Base-by-base conservation (phyloP, 2,888 invertebrate species). In the Luperina testacea region DNA sequence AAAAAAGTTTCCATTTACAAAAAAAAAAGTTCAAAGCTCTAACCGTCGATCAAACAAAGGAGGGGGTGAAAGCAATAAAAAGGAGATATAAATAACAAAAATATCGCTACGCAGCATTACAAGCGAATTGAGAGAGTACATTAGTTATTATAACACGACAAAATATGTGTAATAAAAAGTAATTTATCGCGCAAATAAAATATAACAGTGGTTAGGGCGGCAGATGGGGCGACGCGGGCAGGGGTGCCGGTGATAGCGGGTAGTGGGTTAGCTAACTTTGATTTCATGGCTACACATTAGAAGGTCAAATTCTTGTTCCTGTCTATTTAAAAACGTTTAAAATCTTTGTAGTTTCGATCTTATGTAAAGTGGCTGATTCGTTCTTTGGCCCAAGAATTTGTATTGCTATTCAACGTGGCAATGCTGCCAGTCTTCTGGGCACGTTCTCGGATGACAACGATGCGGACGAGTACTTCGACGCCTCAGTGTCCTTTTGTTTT, bases 91-190 rank as follows among this genome's bases (percentile, higher is more conserved):
- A 96, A 95, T 94, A 96, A 96, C 92, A 87, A 94, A 95, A 93
- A 92, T 91, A 92, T 93, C 94, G 95, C 95, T 93, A 94, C 94
- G 95, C 92, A 91, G 94, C 95, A 96, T 96, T 95, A 96, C 97
- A 96, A 93, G 95, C 94, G 95, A 95, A 96, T 95, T 95, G 96
- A 95, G 95, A 95, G 96, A 95, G 95, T 97, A 96, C 97, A 97
- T 97, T 97, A 97, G 97, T 97, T 97, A 97, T 97, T 96, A 97
- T 97, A 97, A 96, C 97, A 96, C 97, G 96, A 97, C 97, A 97
- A 97, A 97, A 97, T 97, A 97, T 97, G 96, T 97, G 97, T 96
- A 97, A 97, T 97, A 97, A 97, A 97, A 97, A 89, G 95, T 96
- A 94, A 97, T 97, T 97, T 97, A 97, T 97, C 92, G 95, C 92